Base-by-base conservation (phyloP, 2,113 vertebrate species). In the Ciconia maguari region DNA sequence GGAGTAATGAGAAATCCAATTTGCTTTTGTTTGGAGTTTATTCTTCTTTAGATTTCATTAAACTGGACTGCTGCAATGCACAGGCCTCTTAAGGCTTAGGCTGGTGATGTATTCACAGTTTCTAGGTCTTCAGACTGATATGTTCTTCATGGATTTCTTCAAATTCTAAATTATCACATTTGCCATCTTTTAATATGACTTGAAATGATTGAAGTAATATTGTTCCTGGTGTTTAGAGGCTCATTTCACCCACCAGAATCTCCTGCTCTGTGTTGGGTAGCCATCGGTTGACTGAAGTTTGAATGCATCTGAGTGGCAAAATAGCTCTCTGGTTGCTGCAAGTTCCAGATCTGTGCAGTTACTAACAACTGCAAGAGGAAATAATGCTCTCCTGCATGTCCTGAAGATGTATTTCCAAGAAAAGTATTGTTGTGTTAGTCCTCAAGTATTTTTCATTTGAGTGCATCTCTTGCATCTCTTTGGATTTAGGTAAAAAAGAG, bases 1-100 rank as follows among this genome's bases (percentile, higher is more conserved):
- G 91, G 83, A 93, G 55, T 95, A 86, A 97, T 79, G 93, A 96
- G 91, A 97, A 97, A 97, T 98, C 85, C 92, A 96, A 61, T 97
- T 93, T 68, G 54, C 58, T 86, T 88, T 68, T 87, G 61, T 94
- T 96, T 79, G 55, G 90, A 93, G 62, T 95, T 97, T 91, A 74
- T 93, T 95, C 96, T 95, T 95, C 44, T 76, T 90, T 62, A 66
- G 85, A 44, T 78, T 85, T 82, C 55, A 41, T 85, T 95, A 83
- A 96, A 54, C 69, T 54, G 48, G 74, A 32, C 78, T 51, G 36
- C n/a, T 55, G 64, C 80, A 66, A 29, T 79, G 87, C 64, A 61
- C 7, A 4, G 30, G 21, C 52, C 60, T 92, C 69, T 62, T 29
- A 70, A 26, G 61, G 62, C 55, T 93, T 46, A 44, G 87, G 34